Evolutionary conservation across 64 coral and sea anemone genomes (phyloP).

Genomic region (Montipora sp.): DNA sequence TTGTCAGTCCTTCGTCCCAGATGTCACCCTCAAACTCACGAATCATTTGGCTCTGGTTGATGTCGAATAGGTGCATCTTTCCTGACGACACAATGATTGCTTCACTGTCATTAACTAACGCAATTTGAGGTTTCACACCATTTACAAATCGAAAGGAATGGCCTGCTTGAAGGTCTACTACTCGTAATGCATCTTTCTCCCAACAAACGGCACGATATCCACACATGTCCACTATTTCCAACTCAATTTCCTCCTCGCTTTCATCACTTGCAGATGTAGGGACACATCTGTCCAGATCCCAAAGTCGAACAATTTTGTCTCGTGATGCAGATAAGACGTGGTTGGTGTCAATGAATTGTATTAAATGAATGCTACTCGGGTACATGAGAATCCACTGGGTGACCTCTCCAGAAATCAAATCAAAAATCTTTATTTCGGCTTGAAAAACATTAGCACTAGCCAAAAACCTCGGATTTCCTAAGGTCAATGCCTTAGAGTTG

Average conservation of each 20-base stretch:
- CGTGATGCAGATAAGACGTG: conserved; percentile 76
- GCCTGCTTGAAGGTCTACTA: conserved; percentile 57
- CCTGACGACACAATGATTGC: conserved; percentile 54
- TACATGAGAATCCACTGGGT: conserved; percentile 38
- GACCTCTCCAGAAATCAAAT: conserved; percentile 40
- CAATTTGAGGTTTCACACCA: conserved; percentile 67
- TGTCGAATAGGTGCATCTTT: conserved; percentile 64
- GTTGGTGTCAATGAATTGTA: conserved; percentile 66
- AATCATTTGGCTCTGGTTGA: conserved; percentile 37
- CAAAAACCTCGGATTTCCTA: conserved; percentile 48
- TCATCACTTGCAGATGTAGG: neutral
- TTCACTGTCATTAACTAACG: conserved; percentile 45
- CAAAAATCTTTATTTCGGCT: conserved; percentile 57
- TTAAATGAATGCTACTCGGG: conserved; percentile 79
- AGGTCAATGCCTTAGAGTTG: conserved; percentile 56
- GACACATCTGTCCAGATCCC: conserved; percentile 75
- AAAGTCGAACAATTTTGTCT: conserved; percentile 81
- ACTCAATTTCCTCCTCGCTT: conserved; percentile 32
- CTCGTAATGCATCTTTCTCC: conserved; percentile 40
- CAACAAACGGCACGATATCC: conserved; percentile 44
- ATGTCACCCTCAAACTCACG: conserved; percentile 68
- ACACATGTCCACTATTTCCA: conserved; percentile 55
- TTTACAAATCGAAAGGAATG: conserved; percentile 56
- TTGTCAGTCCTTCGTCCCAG: neutral
- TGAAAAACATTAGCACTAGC: conserved; percentile 62